Evolutionary conservation across 2,113 vertebrate genomes (phyloP), one percentile per base, ranked within the genome.

Genomic region (Lepus europaeus): DNA sequence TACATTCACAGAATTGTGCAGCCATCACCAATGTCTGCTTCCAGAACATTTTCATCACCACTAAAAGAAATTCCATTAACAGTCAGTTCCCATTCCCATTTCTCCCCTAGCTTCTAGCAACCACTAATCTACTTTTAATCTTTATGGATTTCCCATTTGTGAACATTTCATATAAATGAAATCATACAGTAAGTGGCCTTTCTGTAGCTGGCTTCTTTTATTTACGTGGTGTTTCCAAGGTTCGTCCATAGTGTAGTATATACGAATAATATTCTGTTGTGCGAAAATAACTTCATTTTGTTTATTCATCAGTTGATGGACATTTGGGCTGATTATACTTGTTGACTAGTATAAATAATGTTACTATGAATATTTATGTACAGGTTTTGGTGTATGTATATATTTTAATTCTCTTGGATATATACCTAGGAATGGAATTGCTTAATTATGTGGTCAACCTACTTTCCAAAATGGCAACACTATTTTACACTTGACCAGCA

Each of bases 141-240:
- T 84, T 27, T 61, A 2, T 69, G 33, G 6, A 51, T 70, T 90
- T 84, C 33, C 84, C 61, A 66, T 3, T 78, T 95, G 53, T 85
- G 39, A 69, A 88, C 56, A 59, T 16, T 14, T 59, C 56, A 59
- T 59, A 16, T 59, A 14, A 59, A 59, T 59, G 56, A 14, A 45
- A 17, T 59, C 56, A 59, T 19, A 14, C 56, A 59, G 13, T 59
- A 14, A 74, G 8, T 74, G 83, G 39, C 49, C 39, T 59, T 80
- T 83, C 82, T 74, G 23, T 86, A n/a, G 22, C 13, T 61, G 27
- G 31, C 29, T 66, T 79, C 22, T 82, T 89, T 80, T 72, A 36
- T 33, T 61, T 94, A 49, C 36, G 53, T 87, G 70, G 23, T 88
- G n/a, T 80, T 94, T 78, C 70, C 59, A 89, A 78, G 33, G 4